Conservation (phyloP, 2,113 vertebrate species). For the Neogale vison region DNA sequence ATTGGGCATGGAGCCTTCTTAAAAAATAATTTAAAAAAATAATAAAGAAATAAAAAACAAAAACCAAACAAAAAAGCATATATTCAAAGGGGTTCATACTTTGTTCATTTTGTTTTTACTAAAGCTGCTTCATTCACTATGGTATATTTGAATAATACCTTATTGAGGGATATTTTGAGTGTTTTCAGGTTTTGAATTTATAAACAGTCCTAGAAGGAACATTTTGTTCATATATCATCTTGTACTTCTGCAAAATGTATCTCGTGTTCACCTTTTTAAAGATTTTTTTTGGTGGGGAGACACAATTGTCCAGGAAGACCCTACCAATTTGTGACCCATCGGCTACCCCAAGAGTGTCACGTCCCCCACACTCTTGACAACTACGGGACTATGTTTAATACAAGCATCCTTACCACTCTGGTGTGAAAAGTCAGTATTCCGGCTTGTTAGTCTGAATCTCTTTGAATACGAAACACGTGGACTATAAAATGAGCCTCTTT, state of each 20-base stretch:
- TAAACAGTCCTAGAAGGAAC: not conserved
- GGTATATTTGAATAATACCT: not conserved
- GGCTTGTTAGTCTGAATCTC: not conserved
- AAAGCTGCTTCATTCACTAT: not conserved
- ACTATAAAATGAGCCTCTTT: not conserved
- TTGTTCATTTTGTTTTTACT: not conserved
- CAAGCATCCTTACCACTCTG: not conserved
- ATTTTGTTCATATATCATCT: not conserved
- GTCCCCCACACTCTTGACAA: rapidly evolving
- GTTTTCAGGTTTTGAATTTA: constrained; percentile 38
- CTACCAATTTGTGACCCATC: not conserved
- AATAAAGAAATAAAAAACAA: not conserved
- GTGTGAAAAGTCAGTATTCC: not conserved
- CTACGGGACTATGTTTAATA: not conserved
- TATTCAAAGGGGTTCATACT: not conserved
- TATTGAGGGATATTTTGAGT: not conserved
- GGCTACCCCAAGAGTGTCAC: not conserved
- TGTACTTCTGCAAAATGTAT: not conserved
- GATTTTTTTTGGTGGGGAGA: not conserved
- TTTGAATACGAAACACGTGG: not conserved
- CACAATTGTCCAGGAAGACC: not conserved
- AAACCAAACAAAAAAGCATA: not conserved
- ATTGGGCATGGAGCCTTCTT: not conserved
- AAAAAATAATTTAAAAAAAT: not conserved
- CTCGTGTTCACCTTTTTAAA: not conserved